Base-by-base conservation (phyloP, 2,888 invertebrate genomes). In the Synanthedon tipuliformis region DNA sequence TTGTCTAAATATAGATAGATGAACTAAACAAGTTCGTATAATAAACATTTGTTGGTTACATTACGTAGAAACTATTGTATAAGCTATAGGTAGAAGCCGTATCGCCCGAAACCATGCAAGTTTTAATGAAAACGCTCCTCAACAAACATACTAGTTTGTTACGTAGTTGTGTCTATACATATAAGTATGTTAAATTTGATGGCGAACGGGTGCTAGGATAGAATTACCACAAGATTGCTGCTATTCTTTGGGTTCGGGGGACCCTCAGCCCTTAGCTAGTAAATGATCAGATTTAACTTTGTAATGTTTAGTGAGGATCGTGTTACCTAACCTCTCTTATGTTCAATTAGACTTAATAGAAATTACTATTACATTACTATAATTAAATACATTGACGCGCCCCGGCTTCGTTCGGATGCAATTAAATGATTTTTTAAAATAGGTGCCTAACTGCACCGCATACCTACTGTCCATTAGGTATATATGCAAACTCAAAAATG, bases 51-150 rank as follows among this genome's bases (percentile, higher is more conserved):
- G 34, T 34, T 34, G 8, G 34, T 34, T 34, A 34, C 8, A 34
- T 34, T 34, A 34, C 34, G 34, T 34, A 34, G 34, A 34, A 34
- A 34, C 34, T 34, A 34, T 34, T 34, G 34, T 34, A 34, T 34
- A 34, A 34, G 34, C 34, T 34, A 34, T 45, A n/a, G n/a, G n/a
- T n/a, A 45, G 15, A 15, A 45, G 45, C 45, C 50, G 54, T 54
- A 55, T 57, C 52, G 54, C 41, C 41, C 54, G 79, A 78, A 79
- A 75, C 78, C 79, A 74, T 69, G 72, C 76, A 81, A 81, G 81
- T 82, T 83, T 81, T 82, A 83, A 83, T 83, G 81, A 81, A 78
- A 79, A 69, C 78, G 69, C 71, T 71, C 61, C 71, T 68, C 66
- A 57, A 63, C 61, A 68, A 70, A 57, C 55, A 55, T 56, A 52